Conservation (phyloP, 2,113 vertebrate species). For the Notothenia rossii region DNA sequence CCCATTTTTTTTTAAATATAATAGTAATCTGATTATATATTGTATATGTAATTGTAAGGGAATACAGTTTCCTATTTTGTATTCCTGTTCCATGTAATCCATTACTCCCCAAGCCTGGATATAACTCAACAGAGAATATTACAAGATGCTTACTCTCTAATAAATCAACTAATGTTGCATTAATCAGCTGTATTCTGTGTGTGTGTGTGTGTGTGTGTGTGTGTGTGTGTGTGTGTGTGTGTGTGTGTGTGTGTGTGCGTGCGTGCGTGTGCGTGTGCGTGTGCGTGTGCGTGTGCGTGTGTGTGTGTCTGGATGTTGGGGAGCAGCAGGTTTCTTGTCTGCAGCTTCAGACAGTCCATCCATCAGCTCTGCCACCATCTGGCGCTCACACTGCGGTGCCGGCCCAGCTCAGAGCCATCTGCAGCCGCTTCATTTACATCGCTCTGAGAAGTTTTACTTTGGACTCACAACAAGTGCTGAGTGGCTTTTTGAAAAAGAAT, state of each 20-base stretch:
- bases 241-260: background rate
- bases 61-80: too few species aligned
- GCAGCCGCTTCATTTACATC: conserved; percentile 41
- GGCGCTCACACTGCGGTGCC: conserved; percentile 50
- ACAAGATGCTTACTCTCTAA: background rate
- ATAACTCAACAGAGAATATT: background rate
- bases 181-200: background rate
- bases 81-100: too few species aligned
- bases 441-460: conserved; percentile 53
- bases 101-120: background rate
- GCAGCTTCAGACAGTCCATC: conserved; percentile 64
- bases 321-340: conserved; percentile 70
- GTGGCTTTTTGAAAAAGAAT: background rate
- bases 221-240: background rate
- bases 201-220: background rate
- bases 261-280: conserved; percentile 1
- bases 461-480: background rate
- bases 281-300: conserved; percentile 1
- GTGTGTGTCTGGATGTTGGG: conserved; percentile 27
- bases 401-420: conserved; percentile 61
- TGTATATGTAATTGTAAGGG: too few species aligned
- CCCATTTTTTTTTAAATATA: too few species aligned
- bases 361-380: conserved; percentile 74
- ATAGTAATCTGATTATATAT: too few species aligned
- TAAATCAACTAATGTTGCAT: conserved; percentile 24